Evolutionary conservation across 2,797 vertebrate species (phyloP).

Genomic region (Carapus acus): DNA sequence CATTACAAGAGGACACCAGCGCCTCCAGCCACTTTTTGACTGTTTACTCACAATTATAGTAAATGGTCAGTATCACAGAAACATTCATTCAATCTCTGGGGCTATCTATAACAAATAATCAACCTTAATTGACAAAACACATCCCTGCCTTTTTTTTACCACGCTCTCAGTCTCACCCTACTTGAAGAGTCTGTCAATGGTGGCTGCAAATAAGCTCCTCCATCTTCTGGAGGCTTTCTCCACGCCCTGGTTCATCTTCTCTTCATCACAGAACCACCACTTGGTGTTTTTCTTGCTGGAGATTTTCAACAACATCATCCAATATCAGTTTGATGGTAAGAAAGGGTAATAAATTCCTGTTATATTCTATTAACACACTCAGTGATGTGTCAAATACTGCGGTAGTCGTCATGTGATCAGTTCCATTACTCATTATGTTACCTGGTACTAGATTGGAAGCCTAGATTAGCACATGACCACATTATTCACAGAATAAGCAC

Average conservation of each 20-base stretch:
- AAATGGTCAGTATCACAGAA: constrained; percentile 76
- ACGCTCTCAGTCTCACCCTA: constrained; percentile 85
- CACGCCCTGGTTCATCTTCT: constrained; percentile 90
- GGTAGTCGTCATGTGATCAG: no score
- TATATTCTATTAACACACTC: no score
- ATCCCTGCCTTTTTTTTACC: neutral
- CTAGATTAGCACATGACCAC: no score
- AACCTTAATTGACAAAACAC: neutral
- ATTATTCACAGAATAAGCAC: no score
- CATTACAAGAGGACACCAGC: constrained; percentile 90
- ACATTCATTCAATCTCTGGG: constrained; percentile 24
- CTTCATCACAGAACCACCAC: constrained; percentile 87
- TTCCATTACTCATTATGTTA: no score
- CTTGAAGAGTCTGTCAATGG: constrained; percentile 96
- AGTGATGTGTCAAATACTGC: no score
- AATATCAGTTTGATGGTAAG: constrained; percentile 97
- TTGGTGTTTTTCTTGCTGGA: constrained; percentile 94
- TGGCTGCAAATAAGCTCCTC: constrained; percentile 91
- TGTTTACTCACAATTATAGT: constrained; percentile 94
- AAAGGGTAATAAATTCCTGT: no score
- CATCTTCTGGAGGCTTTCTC: constrained; percentile 96
- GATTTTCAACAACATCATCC: constrained; percentile 98
- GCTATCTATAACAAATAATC: neutral
- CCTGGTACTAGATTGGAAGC: no score
- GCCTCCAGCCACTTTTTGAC: constrained; percentile 91